Percentiles rank a stretch among this genome's conserved stretches.
phyloP scores from a whole-genome alignment of 2,888 invertebrate species.

The Melinaea menophilus region DNA sequence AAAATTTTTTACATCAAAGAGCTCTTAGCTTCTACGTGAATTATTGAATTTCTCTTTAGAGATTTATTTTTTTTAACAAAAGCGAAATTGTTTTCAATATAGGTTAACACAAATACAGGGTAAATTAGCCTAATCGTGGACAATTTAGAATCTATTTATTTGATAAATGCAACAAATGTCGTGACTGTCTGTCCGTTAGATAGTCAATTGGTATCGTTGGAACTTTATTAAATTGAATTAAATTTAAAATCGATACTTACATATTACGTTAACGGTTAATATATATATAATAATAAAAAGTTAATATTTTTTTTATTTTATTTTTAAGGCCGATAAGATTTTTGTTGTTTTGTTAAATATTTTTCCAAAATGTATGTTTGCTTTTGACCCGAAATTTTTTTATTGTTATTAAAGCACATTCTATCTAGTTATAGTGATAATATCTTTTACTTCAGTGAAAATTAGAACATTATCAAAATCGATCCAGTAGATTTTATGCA shows the following conservation, averaged over 20 bases:
- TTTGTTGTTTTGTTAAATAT: too few species aligned
- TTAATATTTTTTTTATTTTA: too few species aligned
- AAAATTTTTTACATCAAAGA: constrained; percentile 23
- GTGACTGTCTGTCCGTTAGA: not conserved
- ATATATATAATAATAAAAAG: too few species aligned
- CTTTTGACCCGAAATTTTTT: too few species aligned
- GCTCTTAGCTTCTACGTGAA: constrained; percentile 22
- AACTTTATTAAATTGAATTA: not conserved
- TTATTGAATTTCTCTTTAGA: constrained; percentile 28
- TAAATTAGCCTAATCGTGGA: not conserved
- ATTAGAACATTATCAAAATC: too few species aligned
- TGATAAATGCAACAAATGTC: not conserved
- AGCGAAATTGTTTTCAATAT: constrained; percentile 16
- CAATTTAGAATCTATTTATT: not conserved
- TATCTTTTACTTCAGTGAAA: too few species aligned
- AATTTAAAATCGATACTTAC: not conserved
- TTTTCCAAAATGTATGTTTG: too few species aligned
- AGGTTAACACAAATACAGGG: constrained; percentile 10
- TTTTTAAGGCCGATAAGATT: too few species aligned
- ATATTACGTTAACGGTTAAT: too few species aligned
- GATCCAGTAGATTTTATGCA: too few species aligned
- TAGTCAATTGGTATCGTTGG: not conserved
- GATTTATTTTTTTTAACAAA: constrained; percentile 14
- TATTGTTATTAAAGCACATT: too few species aligned
- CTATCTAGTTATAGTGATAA: too few species aligned